Evolutionary conservation across 2,797 vertebrate species (phyloP).

Genomic region (Pogonophryne albipinna): DNA sequence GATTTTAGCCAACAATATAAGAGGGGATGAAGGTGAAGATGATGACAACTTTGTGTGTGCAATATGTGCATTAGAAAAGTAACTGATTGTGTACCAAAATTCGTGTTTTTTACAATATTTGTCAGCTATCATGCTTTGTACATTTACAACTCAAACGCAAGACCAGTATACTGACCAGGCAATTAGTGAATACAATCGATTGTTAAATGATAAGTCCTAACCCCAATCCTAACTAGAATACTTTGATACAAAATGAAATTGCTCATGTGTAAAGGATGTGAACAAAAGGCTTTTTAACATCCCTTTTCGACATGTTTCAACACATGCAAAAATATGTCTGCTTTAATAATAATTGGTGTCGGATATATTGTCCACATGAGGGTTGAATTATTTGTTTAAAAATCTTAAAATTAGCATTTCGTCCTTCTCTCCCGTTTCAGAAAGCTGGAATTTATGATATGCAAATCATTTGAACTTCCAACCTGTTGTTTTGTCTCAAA

Average conservation of each 20-base stretch:
- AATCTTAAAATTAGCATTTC: background rate
- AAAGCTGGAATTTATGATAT: background rate
- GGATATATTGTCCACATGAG: background rate
- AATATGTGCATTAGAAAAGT: background rate
- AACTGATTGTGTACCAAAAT: background rate
- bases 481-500: background rate
- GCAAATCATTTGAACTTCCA: background rate
- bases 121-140: background rate
- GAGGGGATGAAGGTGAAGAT: slow-evolving; percentile 44
- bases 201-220: background rate
- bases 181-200: no score
- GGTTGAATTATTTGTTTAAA: background rate
- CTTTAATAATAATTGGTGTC: background rate
- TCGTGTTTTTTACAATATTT: no score
- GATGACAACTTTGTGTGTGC: slow-evolving; percentile 21
- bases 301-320: background rate
- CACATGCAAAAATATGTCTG: background rate
- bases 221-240: background rate
- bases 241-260: background rate
- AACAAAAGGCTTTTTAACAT: background rate
- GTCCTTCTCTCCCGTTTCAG: background rate
- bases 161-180: background rate
- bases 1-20: slow-evolving; percentile 59
- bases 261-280: background rate
- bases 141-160: background rate